Evolutionary conservation across 2,113 vertebrate species (phyloP), one percentile per base, ranked within the genome.

Genomic region (Lepisosteus osseus): DNA sequence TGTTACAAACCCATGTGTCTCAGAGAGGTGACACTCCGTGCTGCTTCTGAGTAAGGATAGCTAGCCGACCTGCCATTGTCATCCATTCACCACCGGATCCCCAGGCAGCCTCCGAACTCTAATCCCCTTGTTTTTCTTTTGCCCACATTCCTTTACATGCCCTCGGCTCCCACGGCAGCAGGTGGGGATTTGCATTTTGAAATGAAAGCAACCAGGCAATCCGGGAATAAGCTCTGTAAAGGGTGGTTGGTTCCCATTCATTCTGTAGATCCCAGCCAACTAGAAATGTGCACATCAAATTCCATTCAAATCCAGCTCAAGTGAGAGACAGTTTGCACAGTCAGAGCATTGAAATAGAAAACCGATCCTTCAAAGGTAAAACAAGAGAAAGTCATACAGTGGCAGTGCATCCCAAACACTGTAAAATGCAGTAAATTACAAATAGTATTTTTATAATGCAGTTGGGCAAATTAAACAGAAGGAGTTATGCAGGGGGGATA

Each of bases 121-220:
- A 71, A 73, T 74, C 68, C 61, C 40, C 54, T 6, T 71, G 71
- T 73, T 67, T 59, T 68, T 64, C 56, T 61, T 68, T 42, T 63
- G 63, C 41, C 29, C 68, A 41, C 40, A 4, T 72, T 72, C 68
- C 62, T 45, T 65, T 51, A 70, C 65, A 67, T 62, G 9, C 6
- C 11, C 40, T 56, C 57, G 57, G 64, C 42, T 17, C 69, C 62
- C 44, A 4, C 3, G 3, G 4, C 65, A 59, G 42, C 29, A 15
- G 13, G 61, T 54, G 9, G 63, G 67, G 42, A 47, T 47, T 14
- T 43, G 54, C 29, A 65, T 45, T n/a, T 29, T 42, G 54, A 63
- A 44, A 65, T 61, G n/a, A 63, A 67, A 5, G 62, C 3, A 61
- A 54, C 43, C 68, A 45, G 69, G 56, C 43, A 64, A 68, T 68